Conservation (phyloP, 2,888 invertebrate genomes). For the Linyphia triangularis region DNA sequence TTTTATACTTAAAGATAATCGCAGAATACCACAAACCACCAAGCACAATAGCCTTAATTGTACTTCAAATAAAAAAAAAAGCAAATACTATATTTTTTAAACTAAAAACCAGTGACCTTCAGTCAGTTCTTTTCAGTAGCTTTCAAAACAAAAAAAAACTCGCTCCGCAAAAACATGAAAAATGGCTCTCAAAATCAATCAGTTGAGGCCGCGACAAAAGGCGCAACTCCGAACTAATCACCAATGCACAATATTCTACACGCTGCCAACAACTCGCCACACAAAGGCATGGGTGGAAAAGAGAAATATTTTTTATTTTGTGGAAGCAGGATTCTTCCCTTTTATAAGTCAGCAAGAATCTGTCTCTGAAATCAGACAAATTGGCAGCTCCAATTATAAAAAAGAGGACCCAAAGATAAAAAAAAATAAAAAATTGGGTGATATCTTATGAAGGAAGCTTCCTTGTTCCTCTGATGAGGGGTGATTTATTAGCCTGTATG, state of each 20-base stretch:
- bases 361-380: conserved; percentile 52
- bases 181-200: background rate
- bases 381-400: conserved; percentile 26
- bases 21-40: too few relatives aligned
- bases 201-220: background rate
- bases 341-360: background rate
- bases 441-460: background rate
- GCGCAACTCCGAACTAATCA: background rate
- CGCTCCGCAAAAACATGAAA: background rate
- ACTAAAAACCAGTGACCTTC: background rate
- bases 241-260: background rate
- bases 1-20: too few relatives aligned
- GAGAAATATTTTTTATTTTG: background rate
- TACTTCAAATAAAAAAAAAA: too few relatives aligned
- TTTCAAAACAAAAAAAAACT: background rate
- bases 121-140: background rate
- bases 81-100: too few relatives aligned
- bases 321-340: background rate
- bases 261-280: background rate
- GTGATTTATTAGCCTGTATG: background rate
- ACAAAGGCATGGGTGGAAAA: background rate
- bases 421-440: background rate
- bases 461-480: background rate
- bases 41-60: too few relatives aligned
- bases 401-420: conserved; percentile 2